These are phyloP conservation scores for Hydriomena furcata DNA, from an alignment of 2,888 invertebrate genomes.

Conservation along the genomic window DNA sequence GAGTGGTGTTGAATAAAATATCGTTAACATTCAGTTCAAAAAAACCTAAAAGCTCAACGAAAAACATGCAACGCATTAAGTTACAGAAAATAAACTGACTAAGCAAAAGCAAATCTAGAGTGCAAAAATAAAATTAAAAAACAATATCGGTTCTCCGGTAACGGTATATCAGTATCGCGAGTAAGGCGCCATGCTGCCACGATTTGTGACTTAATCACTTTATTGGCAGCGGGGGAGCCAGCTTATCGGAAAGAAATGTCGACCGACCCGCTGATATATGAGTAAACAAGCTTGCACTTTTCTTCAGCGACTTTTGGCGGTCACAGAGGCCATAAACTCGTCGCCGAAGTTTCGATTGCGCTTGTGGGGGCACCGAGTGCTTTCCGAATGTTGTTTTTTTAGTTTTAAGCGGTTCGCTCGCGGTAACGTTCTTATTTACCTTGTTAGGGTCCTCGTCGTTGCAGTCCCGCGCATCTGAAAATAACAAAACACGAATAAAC, in stretches of 20 bases:
- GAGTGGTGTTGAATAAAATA: too few relatives aligned
- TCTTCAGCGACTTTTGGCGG: conserved; percentile 74
- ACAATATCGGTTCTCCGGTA: conserved; percentile 34
- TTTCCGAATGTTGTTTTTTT: conserved; percentile 57
- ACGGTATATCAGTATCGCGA: conserved; percentile 49
- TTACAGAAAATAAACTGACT: conserved; percentile 5
- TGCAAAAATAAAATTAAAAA: conserved; percentile 28
- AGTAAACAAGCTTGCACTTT: conserved; percentile 82
- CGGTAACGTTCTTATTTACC: conserved; percentile 57
- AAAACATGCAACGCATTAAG: too few relatives aligned
- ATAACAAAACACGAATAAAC: conserved; percentile 42
- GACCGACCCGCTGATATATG: conserved; percentile 73
- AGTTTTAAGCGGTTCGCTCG: conserved; percentile 45
- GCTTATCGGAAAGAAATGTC: conserved; percentile 79
- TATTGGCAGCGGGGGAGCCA: conserved; percentile 79
- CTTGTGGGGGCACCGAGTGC: conserved; percentile 56
- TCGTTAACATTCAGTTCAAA: too few relatives aligned
- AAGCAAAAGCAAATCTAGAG: conserved; percentile 9
- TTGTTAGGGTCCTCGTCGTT: conserved; percentile 63
- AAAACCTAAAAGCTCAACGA: neutral
- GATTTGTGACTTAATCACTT: conserved; percentile 84
- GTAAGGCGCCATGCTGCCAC: conserved; percentile 58
- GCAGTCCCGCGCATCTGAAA: conserved; percentile 73
- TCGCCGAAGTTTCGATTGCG: conserved; percentile 72
- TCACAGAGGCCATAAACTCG: conserved; percentile 76